Conservation (phyloP, 53 echinoderm and acorn worm species). For the Holothuria leucospilota region DNA sequence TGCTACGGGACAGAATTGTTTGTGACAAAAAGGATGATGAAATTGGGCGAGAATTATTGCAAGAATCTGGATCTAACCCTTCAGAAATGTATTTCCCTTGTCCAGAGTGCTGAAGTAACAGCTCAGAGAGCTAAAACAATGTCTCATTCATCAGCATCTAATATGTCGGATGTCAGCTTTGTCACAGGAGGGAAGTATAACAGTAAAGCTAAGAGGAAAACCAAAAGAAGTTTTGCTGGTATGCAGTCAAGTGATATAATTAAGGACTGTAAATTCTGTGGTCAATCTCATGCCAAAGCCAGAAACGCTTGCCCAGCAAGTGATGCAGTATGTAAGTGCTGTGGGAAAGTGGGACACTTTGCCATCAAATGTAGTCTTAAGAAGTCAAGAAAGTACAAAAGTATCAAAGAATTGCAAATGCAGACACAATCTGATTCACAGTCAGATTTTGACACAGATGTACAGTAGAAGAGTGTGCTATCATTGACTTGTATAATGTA, state of each 20-base stretch:
- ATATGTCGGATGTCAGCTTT: no score
- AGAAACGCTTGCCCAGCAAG: neutral
- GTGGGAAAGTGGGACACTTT: neutral
- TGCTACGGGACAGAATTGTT: constrained; percentile 63
- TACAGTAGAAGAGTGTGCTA: constrained; percentile 14
- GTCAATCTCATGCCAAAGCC: neutral
- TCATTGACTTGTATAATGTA: constrained; percentile 20
- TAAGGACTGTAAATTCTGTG: neutral
- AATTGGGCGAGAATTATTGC: constrained; percentile 37
- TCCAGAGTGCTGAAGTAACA: constrained; percentile 4
- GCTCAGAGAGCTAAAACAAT: neutral
- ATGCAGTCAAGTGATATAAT: neutral
- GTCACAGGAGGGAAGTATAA: no score
- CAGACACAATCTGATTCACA: constrained; percentile 15
- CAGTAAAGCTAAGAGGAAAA: no score
- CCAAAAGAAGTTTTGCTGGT: neutral
- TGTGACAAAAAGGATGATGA: constrained; percentile 46
- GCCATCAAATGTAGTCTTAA: constrained; percentile 13
- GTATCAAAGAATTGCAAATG: constrained; percentile 18
- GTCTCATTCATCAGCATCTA: constrained; percentile 4
- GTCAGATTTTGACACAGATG: constrained; percentile 32
- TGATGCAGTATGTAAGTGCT: constrained; percentile 23
- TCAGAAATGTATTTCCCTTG: neutral
- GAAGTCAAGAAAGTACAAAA: neutral
- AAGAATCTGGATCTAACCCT: constrained; percentile 37